Base-by-base conservation (phyloP, 2,113 vertebrate species). In the Xenus cinereus region DNA sequence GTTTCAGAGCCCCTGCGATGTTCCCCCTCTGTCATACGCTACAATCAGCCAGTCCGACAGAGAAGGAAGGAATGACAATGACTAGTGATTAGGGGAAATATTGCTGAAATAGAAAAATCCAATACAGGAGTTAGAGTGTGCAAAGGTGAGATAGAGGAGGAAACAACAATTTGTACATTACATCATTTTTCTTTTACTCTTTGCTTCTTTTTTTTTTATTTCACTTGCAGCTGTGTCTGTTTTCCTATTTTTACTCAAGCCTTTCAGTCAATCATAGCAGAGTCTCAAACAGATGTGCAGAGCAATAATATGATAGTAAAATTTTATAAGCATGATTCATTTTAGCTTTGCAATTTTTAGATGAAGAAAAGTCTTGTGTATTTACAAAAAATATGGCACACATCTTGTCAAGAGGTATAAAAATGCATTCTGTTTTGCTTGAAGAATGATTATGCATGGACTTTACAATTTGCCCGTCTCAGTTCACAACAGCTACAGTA, bases 231-330 rank as follows among this genome's bases (percentile, higher is more conserved):
- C 94, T 95, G 95, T 84, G 77, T 80, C 83, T 81, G 89, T 81
- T 90, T 75, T 71, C 72, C 92, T 96, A 91, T 95, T 97, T 97
- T 97, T 96, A 91, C 54, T 89, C 74, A 78, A 89, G 92, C 23
- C 10, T 84, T 89, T 84, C 74, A 91, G 80, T 94, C 77, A 92
- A 68, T 86, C 89, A 92, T 14, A 82, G 59, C 50, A 89, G 59
- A 92, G 66, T 18, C 71, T 92, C 87, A 91, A 96, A 73, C 94
- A 97, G 96, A 95, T 95, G 95, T 91, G 50, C 57, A 73, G 59
- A 89, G 41, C 71, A 95, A 96, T 93, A 92, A 92, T 79, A 66
- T 7, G 80, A 76, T 66, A 96, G 77, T 94, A 96, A 95, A 91
- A 80, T 82, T 93, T 95, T 91, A 94, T 74, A 91, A 76, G 84